These are phyloP conservation scores for Meteorus sp. DNA, from an alignment of 1,140 invertebrate genomes.

Conservation along the genomic window DNA sequence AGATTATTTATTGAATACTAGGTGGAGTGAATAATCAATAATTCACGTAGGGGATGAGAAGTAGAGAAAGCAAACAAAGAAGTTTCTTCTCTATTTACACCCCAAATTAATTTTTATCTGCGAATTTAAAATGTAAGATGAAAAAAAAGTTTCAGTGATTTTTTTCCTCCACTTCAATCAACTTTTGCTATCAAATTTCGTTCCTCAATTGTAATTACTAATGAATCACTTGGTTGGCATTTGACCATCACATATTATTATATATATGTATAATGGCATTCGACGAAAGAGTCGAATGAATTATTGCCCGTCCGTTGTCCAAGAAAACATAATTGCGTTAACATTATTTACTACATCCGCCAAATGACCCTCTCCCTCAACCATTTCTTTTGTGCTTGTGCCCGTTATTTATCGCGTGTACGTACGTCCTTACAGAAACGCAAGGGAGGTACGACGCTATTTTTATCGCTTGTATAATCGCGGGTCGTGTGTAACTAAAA, in stretches of 20 bases:
- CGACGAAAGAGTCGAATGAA: slow-evolving; percentile 21
- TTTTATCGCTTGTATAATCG: slow-evolving; percentile 45
- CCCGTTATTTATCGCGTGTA: slow-evolving; percentile 38
- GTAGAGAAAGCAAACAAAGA: too few species aligned
- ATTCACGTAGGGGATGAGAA: too few species aligned
- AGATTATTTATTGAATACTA: too few species aligned
- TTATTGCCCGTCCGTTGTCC: slow-evolving; percentile 26
- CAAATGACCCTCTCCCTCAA: slow-evolving; percentile 31
- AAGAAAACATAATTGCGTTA: slow-evolving; percentile 42
- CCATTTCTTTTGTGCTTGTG: too few species aligned
- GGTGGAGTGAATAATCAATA: too few species aligned
- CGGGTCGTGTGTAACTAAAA: slow-evolving; percentile 28
- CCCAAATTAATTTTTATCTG: too few species aligned
- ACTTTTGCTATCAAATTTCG: not conserved
- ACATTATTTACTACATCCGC: slow-evolving; percentile 38
- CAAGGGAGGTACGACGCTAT: slow-evolving; percentile 32
- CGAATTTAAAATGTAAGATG: too few species aligned
- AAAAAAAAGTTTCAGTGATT: too few species aligned
- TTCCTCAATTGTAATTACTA: slow-evolving; percentile 4
- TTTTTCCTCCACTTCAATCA: not conserved
- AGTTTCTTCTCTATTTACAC: too few species aligned
- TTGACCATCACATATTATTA: slow-evolving; percentile 23
- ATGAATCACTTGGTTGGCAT: slow-evolving; percentile 13
- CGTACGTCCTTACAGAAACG: not conserved
- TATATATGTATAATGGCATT: too few species aligned